Conservation (phyloP, 1,140 invertebrate species). For the Drosophila santomea region DNA sequence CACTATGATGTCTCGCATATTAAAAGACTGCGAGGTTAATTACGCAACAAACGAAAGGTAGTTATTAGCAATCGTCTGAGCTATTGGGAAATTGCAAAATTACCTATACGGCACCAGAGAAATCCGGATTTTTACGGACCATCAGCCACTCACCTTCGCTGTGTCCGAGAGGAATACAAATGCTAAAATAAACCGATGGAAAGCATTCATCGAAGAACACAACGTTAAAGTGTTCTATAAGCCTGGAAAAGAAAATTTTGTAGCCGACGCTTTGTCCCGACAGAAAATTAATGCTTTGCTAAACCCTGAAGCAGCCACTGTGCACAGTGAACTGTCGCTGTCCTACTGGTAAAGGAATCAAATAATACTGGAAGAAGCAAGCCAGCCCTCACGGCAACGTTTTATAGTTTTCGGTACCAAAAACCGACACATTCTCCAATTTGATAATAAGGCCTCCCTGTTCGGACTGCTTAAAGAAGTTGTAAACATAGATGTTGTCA, state of each 20-base stretch:
- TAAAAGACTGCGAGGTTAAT: background rate
- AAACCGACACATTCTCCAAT: slow-evolving; percentile 17
- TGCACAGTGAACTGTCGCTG: background rate
- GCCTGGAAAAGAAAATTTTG: slow-evolving; percentile 1
- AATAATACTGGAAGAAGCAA: slow-evolving; percentile 10
- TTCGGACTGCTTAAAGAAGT: slow-evolving; percentile 14
- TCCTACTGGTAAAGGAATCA: slow-evolving; percentile 10
- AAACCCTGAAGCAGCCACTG: slow-evolving; percentile 2
- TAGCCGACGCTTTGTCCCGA: too few species aligned
- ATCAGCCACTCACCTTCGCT: background rate
- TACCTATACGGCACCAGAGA: background rate
- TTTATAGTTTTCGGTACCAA: slow-evolving; percentile 4
- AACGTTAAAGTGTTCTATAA: too few species aligned
- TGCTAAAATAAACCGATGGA: too few species aligned
- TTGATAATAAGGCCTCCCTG: slow-evolving; percentile 7
- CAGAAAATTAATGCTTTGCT: too few species aligned
- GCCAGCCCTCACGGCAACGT: background rate
- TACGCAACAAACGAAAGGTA: background rate
- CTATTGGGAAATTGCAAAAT: background rate
- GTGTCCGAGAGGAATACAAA: too few species aligned
- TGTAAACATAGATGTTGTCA: too few species aligned
- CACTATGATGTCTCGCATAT: too few species aligned
- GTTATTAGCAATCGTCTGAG: background rate
- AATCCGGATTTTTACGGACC: background rate
- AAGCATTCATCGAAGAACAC: too few species aligned